These are phyloP conservation scores for Drosophila ambigua DNA, from an alignment of 1,140 invertebrate species.

Conservation along the genomic window DNA sequence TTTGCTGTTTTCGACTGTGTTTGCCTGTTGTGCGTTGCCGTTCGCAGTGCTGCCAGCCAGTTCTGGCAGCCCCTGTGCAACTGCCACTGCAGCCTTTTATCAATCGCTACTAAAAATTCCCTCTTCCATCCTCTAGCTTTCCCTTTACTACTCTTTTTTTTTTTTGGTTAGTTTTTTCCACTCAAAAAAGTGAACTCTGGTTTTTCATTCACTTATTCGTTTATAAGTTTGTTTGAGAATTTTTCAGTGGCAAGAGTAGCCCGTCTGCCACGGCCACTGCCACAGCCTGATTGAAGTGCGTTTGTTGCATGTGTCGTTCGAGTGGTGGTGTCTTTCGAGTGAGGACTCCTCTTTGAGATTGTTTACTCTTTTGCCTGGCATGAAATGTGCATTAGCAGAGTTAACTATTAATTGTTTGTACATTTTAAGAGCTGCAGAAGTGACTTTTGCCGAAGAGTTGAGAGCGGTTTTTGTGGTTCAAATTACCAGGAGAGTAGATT, in stretches of 20 bases:
- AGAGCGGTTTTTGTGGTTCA: slow-evolving; percentile 19
- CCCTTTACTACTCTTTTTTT: slow-evolving; percentile 12
- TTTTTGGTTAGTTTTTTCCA: slow-evolving; percentile 7
- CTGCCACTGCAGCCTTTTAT: slow-evolving; percentile 15
- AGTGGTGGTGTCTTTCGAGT: slow-evolving; percentile 8
- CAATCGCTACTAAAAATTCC: slow-evolving; percentile 16
- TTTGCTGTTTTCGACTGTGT: slow-evolving; percentile 64
- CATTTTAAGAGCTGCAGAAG: slow-evolving; percentile 48
- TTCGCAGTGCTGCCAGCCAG: slow-evolving; percentile 22
- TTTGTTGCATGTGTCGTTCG: slow-evolving; percentile 10
- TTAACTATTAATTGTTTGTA: slow-evolving; percentile 72
- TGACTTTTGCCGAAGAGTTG: slow-evolving; percentile 6
- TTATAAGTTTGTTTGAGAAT: slow-evolving; percentile 67
- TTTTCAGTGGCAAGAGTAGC: slow-evolving; percentile 27
- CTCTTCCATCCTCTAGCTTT: neutral
- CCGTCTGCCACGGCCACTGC: no score
- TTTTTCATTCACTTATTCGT: slow-evolving; percentile 62
- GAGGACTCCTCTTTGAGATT: slow-evolving; percentile 32
- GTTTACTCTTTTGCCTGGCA: slow-evolving; percentile 64
- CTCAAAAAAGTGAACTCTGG: slow-evolving; percentile 54
- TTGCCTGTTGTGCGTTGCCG: slow-evolving; percentile 55
- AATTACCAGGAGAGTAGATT: no score
- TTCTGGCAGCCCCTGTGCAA: neutral
- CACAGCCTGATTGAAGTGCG: slow-evolving; percentile 32
- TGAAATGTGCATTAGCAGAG: slow-evolving; percentile 76